phyloP scores from a whole-genome alignment of 1,140 invertebrate genomes.

The Lepidurus packardi region DNA sequence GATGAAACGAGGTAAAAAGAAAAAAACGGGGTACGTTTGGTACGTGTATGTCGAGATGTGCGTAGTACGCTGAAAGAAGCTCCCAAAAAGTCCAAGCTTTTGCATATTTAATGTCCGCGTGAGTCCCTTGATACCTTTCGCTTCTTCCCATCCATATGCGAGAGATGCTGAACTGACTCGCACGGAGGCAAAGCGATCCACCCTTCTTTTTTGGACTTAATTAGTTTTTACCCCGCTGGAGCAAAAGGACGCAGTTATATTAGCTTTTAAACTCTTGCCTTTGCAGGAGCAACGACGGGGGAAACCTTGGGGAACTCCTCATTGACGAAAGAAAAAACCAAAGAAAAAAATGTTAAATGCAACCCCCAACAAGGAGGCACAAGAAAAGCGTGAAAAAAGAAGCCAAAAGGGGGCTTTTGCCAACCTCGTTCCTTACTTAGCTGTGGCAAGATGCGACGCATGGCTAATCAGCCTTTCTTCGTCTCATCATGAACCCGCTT shows the following conservation, averaged over 20 bases:
- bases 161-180: neutral
- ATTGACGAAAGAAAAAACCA: neutral
- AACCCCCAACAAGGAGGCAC: neutral
- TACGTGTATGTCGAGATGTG: too few species aligned
- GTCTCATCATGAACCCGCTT: conserved; percentile 14
- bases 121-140: neutral
- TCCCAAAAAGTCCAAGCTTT: neutral
- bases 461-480: conserved; percentile 5
- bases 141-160: neutral
- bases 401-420: neutral
- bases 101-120: neutral
- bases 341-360: neutral
- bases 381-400: neutral
- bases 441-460: conserved; percentile 17
- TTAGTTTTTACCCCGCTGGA: neutral
- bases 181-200: neutral
- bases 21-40: too few species aligned
- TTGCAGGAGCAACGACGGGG: neutral
- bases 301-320: conserved; percentile 10
- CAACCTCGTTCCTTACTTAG: conserved; percentile 21
- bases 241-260: neutral
- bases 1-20: too few species aligned
- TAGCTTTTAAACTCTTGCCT: neutral
- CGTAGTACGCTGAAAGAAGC: neutral
- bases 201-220: neutral